These are phyloP conservation scores for Athripsodes cinereus DNA, from an alignment of 2,888 invertebrate genomes.

Conservation along the genomic window DNA sequence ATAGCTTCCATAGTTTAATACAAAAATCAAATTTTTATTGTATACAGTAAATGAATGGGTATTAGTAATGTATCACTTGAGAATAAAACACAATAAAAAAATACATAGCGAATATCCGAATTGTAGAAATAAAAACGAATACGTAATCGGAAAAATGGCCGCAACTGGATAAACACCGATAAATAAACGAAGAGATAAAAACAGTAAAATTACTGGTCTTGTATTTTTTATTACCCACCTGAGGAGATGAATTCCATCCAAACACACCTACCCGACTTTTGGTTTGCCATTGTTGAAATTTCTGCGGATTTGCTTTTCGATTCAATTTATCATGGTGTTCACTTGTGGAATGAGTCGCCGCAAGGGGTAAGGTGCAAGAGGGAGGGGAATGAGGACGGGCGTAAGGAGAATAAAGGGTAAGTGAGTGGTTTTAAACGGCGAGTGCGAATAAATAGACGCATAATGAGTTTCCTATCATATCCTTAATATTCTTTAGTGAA, in stretches of 20 bases:
- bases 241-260: slow-evolving; percentile 8
- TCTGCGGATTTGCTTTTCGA: slow-evolving; percentile 24
- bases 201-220: slow-evolving; percentile 8
- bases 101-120: neutral
- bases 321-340: slow-evolving; percentile 21
- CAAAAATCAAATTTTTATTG: too few relatives aligned
- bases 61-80: too few relatives aligned
- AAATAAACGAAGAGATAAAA: slow-evolving; percentile 15
- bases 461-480: neutral
- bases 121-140: slow-evolving; percentile 1
- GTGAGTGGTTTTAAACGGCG: neutral
- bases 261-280: neutral
- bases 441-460: neutral
- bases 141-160: neutral
- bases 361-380: neutral
- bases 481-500: too few relatives aligned
- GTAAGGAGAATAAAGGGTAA: neutral
- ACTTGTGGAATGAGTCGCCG: slow-evolving; percentile 12
- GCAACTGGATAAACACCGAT: slow-evolving; percentile 9
- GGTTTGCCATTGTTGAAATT: slow-evolving; percentile 2
- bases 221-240: slow-evolving; percentile 16
- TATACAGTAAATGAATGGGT: too few relatives aligned
- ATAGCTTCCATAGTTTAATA: too few relatives aligned
- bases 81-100: too few relatives aligned
- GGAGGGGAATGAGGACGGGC: neutral